Evolutionary conservation across 2,888 invertebrate genomes (phyloP), one percentile per base, ranked within the genome.

Genomic region (Scaeva pyrastri): DNA sequence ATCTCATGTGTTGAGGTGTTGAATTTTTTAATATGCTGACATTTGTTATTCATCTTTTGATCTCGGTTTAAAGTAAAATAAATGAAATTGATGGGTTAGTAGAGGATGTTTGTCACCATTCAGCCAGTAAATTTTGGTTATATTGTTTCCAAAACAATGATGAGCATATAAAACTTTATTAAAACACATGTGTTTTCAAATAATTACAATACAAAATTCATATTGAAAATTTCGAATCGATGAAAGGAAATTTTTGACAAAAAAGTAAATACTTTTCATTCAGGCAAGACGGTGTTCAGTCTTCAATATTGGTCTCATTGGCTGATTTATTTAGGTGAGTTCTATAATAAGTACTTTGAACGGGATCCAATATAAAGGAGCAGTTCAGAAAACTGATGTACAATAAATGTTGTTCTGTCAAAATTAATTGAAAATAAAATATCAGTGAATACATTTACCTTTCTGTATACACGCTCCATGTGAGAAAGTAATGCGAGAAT

Each of bases 1-100:
- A 90, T 87, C 66, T 90, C 91, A 10, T 70, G 36, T 45, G 62
- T 26, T 2, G 86, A 78, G 36, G 64, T 71, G 73, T 82, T 86
- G n/a, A 78, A 86, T 64, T 82, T 86, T 52, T 82, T 82, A 71
- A 86, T 82, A 71, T 88, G 88, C 58, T 84, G 82, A 77, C 88
- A 88, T 73, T 85, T 84, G 19, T 72, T 81, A 79, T 73, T 88
- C 88, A 88, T 88, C 64, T 76, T 68, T 68, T 50, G 12, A 66
- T 31, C 56, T 50, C 78, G 56, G 23, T 43, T 70, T 71, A 71
- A 78, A 75, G 39, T 73, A 70, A 77, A 52, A 52, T 66, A 31
- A 12, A 23, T 77, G 8, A 80, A 85, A 72, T 85, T 76, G 55
- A 56, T 62, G 45, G 19, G 60, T 55, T 55, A 68, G 36, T 66